These are phyloP conservation scores for Agonopterix alstromeriana DNA, from an alignment of 2,888 invertebrate species.

Conservation along the genomic window DNA sequence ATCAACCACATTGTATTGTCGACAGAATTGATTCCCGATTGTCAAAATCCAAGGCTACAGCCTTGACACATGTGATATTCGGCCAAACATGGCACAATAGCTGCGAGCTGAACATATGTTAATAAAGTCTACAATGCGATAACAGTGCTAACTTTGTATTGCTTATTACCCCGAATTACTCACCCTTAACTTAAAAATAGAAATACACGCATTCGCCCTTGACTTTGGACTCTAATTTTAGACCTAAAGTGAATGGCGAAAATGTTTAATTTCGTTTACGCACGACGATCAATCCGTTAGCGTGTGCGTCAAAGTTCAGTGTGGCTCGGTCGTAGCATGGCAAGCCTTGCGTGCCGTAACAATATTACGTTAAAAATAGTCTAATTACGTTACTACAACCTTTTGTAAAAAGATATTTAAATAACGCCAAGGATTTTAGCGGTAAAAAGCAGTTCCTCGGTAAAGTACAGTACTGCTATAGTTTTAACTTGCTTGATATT, in stretches of 20 bases:
- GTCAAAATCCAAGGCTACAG: conserved; percentile 41
- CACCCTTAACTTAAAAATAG: too few relatives aligned
- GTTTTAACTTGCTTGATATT: too few relatives aligned
- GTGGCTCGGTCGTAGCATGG: not conserved
- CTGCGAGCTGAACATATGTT: too few relatives aligned
- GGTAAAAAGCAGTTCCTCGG: too few relatives aligned
- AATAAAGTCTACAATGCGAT: too few relatives aligned
- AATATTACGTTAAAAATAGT: conserved; percentile 1
- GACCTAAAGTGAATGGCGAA: conserved; percentile 5
- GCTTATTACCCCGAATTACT: too few relatives aligned
- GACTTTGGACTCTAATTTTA: conserved; percentile 6
- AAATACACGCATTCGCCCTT: conserved; percentile 1
- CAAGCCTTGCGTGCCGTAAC: not conserved
- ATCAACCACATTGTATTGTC: not conserved
- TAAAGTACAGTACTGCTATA: too few relatives aligned
- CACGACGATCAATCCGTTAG: conserved; percentile 24
- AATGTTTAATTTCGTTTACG: conserved; percentile 13
- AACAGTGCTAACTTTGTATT: too few relatives aligned
- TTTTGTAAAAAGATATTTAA: not conserved
- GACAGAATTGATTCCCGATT: conserved; percentile 35
- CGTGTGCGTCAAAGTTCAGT: conserved; percentile 53
- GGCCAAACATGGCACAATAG: conserved; percentile 12
- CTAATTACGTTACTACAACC: not conserved
- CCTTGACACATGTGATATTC: conserved; percentile 43
- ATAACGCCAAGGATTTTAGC: not conserved